Percentiles rank a stretch among this genome's conserved stretches.
Evolutionary conservation across 2,113 vertebrate species (phyloP).

Genomic region (Illadopsis cleaveri): DNA sequence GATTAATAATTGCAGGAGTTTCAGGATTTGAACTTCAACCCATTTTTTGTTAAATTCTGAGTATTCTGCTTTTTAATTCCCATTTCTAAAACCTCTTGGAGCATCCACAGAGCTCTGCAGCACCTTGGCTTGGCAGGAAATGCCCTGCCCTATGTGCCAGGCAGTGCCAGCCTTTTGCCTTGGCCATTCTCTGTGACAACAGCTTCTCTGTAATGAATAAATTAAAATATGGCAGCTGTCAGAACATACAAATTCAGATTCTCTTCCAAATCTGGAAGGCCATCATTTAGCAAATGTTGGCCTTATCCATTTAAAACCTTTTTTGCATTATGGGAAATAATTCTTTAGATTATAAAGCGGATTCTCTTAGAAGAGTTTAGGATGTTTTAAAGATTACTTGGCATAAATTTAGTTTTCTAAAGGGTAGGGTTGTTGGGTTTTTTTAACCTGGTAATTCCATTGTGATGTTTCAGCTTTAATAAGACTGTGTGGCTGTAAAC

Average conservation of each 20-base stretch:
- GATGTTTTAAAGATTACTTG: not conserved
- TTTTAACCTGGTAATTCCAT: not conserved
- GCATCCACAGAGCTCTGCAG: not conserved
- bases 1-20: not conserved
- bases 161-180: not conserved
- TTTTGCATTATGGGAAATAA: not conserved
- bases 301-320: not conserved
- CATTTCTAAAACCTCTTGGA: not conserved
- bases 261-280: not conserved
- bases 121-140: not conserved
- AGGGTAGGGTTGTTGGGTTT: fast-evolving
- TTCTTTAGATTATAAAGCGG: not conserved
- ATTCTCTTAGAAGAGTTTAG: not conserved
- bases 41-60: not conserved
- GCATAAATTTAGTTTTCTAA: not conserved
- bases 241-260: not conserved
- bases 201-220: not conserved
- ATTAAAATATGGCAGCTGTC: not conserved
- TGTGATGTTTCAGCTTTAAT: not conserved
- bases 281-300: not conserved
- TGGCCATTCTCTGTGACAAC: not conserved
- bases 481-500: not conserved
- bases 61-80: not conserved
- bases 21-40: not conserved
- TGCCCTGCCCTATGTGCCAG: not conserved